Evolutionary conservation across 35 echinoderm and acorn worm genomes (phyloP), one percentile per base, ranked within the genome.

Genomic region (Nesometra sesokonis): DNA sequence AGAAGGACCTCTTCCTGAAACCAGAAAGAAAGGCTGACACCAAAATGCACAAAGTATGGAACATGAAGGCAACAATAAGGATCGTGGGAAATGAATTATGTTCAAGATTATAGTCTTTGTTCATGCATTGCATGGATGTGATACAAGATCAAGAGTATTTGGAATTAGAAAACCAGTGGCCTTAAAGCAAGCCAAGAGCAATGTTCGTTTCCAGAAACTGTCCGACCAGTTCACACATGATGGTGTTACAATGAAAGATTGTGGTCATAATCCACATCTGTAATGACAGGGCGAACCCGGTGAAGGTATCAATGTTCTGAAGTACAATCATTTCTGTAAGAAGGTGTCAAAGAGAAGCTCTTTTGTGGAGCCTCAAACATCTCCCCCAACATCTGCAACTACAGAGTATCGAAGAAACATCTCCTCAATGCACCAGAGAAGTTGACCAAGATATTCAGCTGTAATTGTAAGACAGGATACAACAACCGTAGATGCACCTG

Each of bases 141-240:
- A 92, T 36, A 84, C 90, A 87, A 87, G 76, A 78, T 88, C 80
- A 78, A 57, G 47, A 82, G 21, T 92, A 15, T 92, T 88, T 88
- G 86, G 90, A 13, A 47, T 87, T 77, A 67, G 81, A 0, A 92
- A 88, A 88, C 36, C 31, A 3, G 23, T 80, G 5, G 87, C 37
- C 11, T 34, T 80, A 15, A 84, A 88, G 81, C 40, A 88, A 43
- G 1, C 86, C 29, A 36, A 36, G 0, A 92, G 30, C 78, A 88
- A 82, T 78, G 4, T 4, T 38, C 33, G 84, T 3, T 92, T 83
- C 34, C 39, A 84, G 32, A 35, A 35, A 82, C 79, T 34, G 31
- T 79, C 90, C 9, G 81, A 88, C 3, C 13, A 87, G 33, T 90
- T 90, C 46, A 90, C 82, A 30, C 43, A 86, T 3, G 35, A 47